A percentile compares a stretch with the other conserved stretches of the same genome.
Evolutionary conservation across 2,888 invertebrate genomes (phyloP).

Genomic region (Drosophila dives): DNA sequence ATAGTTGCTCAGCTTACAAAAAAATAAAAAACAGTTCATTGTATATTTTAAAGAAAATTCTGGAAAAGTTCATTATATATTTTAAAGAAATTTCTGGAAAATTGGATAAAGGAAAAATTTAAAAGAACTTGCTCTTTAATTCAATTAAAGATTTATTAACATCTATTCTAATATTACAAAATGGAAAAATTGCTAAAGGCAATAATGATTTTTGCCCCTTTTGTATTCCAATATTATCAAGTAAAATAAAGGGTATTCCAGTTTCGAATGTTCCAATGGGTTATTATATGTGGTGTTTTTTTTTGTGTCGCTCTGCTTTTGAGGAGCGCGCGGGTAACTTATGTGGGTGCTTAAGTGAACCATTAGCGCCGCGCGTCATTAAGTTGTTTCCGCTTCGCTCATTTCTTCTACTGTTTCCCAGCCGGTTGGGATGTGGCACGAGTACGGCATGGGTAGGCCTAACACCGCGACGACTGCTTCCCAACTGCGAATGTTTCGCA

Average conservation of each 20-base stretch:
- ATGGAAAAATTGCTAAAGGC: neutral
- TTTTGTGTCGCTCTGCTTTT: constrained; percentile 52
- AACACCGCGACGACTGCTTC: constrained; percentile 11
- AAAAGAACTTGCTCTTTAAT: neutral
- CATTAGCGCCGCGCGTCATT: constrained; percentile 81
- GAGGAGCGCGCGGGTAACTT: constrained; percentile 60
- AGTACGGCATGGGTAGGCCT: constrained; percentile 24
- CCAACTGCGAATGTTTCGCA: neutral
- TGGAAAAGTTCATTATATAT: neutral
- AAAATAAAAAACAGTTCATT: neutral
- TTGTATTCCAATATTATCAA: neutral
- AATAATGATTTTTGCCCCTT: neutral
- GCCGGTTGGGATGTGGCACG: neutral
- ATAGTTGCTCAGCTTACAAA: neutral
- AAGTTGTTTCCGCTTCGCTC: constrained; percentile 82
- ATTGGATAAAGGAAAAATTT: neutral
- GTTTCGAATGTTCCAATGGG: neutral
- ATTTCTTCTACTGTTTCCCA: constrained; percentile 70
- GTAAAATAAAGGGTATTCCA: constrained; percentile 18
- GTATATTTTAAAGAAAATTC: neutral
- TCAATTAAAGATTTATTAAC: neutral
- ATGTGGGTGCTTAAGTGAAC: constrained; percentile 82
- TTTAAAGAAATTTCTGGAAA: too few relatives aligned
- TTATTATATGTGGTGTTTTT: neutral
- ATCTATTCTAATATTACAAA: neutral